These are phyloP conservation scores for Nebria ingens DNA, from an alignment of 1,140 invertebrate genomes.

Conservation along the genomic window DNA sequence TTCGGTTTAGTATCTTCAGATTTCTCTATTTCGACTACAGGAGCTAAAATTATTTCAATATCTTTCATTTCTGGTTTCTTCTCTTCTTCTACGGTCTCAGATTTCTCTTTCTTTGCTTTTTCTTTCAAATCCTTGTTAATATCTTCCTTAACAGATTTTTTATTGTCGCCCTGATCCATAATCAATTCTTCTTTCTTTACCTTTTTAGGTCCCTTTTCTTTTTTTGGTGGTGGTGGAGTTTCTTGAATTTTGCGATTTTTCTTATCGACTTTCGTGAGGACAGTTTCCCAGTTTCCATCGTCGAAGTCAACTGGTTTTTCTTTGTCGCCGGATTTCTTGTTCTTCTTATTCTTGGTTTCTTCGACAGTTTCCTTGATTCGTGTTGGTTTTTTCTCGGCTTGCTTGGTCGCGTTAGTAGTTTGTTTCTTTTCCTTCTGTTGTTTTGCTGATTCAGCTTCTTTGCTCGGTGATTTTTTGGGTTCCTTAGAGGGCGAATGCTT, in stretches of 20 bases:
- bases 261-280: constrained; percentile 54
- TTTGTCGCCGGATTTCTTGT: constrained; percentile 41
- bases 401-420: constrained; percentile 27
- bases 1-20: constrained; percentile 35
- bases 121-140: constrained; percentile 41
- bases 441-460: constrained; percentile 37
- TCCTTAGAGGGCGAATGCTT: constrained; percentile 38
- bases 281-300: constrained; percentile 63
- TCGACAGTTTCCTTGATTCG: constrained; percentile 37
- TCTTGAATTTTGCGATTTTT: constrained; percentile 46
- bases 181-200: constrained; percentile 10
- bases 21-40: constrained; percentile 22
- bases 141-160: constrained; percentile 40
- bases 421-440: constrained; percentile 39
- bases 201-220: constrained; percentile 37
- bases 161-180: constrained; percentile 30
- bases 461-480: constrained; percentile 35
- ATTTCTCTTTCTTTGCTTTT: constrained; percentile 20
- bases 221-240: constrained; percentile 41
- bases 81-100: constrained; percentile 34
- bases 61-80: constrained; percentile 28
- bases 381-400: constrained; percentile 34
- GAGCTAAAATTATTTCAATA: constrained; percentile 16
- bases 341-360: constrained; percentile 43
- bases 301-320: constrained; percentile 63